Base-by-base conservation (phyloP, 1,140 invertebrate genomes). In the Anoplophora glabripennis region DNA sequence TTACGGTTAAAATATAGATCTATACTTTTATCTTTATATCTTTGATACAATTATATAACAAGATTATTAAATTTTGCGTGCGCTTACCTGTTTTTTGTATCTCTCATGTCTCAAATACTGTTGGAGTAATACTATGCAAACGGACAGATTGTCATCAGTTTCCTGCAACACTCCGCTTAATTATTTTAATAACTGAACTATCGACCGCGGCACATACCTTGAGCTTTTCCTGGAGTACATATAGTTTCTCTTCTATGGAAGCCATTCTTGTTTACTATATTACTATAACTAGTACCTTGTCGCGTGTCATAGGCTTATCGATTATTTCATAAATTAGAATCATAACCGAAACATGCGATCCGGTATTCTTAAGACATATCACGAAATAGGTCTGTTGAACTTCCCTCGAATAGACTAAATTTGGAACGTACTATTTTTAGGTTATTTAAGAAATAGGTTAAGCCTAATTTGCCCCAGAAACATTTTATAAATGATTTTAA, bases 281-380 rank as follows among this genome's bases (percentile, higher is more conserved):
- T 28, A 28, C 21, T 28, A 28, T 28, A 28, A 28, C 21, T 28
- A 28, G 21, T 52, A 44, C 41, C 38, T 45, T 35, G 67, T 69
- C 67, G 65, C 65, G 65, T 69, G 67, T 67, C 67, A 63, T 67
- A 57, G 34, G 42, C 17, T 47, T 64, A 69, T 69, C 58, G 67
- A 69, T 69, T 69, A 65, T 65, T 66, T 63, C 61, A 57, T 60
- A 69, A 69, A 67, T 65, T 53, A 65, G 67, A 54, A 54, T 28
- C 42, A 60, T 34, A 49, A 37, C 52, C 41, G 35, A 37, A 53
- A 54, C 66, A 64, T 68, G 66, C 64, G 48, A 68, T 65, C 55
- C 40, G 21, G 21, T 28, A 28, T 28, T 28, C 21, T 28, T 28
- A 28, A 28, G 21, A 28, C 21, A 28, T 5, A 28, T 28, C 21